Evolutionary conservation across 2,888 invertebrate species (phyloP).

Genomic region (Odontocerum albicorne): DNA sequence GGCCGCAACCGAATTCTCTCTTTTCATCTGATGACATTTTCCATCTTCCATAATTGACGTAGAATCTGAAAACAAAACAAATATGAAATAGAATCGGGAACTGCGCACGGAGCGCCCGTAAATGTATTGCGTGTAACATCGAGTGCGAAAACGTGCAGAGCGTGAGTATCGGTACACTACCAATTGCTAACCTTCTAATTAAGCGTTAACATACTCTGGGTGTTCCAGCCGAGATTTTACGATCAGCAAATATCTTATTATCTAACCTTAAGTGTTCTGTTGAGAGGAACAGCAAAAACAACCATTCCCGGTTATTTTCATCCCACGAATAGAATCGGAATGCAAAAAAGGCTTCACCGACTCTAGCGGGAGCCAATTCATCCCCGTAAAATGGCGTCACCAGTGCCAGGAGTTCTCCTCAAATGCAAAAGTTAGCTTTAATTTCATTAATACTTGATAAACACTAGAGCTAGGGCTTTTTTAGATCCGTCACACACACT

Average conservation of each 20-base stretch:
- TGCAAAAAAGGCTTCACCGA: slow-evolving; percentile 32
- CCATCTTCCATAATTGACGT: slow-evolving; percentile 61
- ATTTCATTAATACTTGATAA: too few relatives aligned
- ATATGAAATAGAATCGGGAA: too few relatives aligned
- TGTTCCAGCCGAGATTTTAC: too few relatives aligned
- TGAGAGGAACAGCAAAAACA: slow-evolving; percentile 26
- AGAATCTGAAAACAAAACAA: slow-evolving; percentile 54
- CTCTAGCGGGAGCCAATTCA: slow-evolving; percentile 57
- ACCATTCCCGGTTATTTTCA: slow-evolving; percentile 33
- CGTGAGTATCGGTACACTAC: too few relatives aligned
- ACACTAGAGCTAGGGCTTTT: too few relatives aligned
- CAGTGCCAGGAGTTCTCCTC: slow-evolving; percentile 40
- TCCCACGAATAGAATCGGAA: slow-evolving; percentile 27
- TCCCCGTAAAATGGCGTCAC: slow-evolving; percentile 63
- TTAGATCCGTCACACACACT: too few relatives aligned
- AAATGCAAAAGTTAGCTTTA: background rate
- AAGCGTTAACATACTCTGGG: too few relatives aligned
- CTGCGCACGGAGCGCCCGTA: too few relatives aligned
- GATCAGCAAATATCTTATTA: too few relatives aligned
- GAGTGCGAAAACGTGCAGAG: too few relatives aligned
- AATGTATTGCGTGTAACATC: too few relatives aligned
- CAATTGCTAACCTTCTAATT: too few relatives aligned
- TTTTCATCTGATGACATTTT: slow-evolving; percentile 43
- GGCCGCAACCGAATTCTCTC: slow-evolving; percentile 15
- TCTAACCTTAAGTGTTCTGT: slow-evolving; percentile 27